Conservation (phyloP, 2,888 invertebrate genomes). For the Amphipyra tragopoginis region DNA sequence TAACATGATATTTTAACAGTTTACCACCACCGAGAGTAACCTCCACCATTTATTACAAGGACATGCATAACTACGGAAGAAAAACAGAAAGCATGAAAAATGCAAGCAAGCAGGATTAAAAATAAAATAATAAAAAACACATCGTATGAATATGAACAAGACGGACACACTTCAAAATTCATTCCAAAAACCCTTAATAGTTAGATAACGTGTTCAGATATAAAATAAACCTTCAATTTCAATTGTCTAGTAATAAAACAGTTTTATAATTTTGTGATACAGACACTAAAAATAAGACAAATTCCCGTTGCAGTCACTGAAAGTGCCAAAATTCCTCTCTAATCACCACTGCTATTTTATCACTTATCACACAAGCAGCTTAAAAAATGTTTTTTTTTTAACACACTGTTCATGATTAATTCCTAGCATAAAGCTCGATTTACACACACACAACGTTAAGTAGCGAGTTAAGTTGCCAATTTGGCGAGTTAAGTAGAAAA, state of each 20-base stretch:
- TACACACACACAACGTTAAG: too few relatives aligned
- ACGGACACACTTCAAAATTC: too few relatives aligned
- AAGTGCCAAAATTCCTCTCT: neutral
- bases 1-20: conserved; percentile 48
- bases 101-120: conserved; percentile 30
- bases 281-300: neutral
- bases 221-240: too few relatives aligned
- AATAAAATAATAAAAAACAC: neutral
- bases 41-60: conserved; percentile 35
- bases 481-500: too few relatives aligned
- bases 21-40: conserved; percentile 73
- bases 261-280: neutral
- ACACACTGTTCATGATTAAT: conserved; percentile 37
- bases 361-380: conserved; percentile 4
- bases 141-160: too few relatives aligned
- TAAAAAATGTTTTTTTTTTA: conserved; percentile 9
- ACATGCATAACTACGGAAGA: conserved; percentile 21
- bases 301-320: neutral
- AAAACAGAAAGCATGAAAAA: conserved; percentile 13
- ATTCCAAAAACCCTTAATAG: too few relatives aligned
- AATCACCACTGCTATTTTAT: neutral
- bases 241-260: conserved; percentile 1
- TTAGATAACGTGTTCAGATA: too few relatives aligned
- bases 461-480: too few relatives aligned
- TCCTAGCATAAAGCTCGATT: conserved; percentile 4